Base-by-base conservation (phyloP, 2,113 vertebrate species). In the Pluvialis apricaria region DNA sequence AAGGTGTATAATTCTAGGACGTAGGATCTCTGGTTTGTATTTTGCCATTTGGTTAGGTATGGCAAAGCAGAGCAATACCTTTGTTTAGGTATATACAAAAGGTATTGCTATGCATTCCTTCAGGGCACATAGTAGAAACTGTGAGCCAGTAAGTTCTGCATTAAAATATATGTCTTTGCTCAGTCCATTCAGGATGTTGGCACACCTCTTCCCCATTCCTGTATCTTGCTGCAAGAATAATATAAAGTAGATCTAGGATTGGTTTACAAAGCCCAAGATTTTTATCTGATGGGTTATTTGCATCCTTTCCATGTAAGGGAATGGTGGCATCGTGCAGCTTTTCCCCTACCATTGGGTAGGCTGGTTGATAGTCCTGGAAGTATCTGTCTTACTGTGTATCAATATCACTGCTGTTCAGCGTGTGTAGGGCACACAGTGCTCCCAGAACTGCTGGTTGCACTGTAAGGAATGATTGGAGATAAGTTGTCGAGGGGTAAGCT, bases 331-430 rank as follows among this genome's bases (percentile, higher is more conserved):
- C 16, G 42, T 44, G 36, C 45, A 58, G 31, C 40, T 88, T 88
- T 88, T 34, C 34, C 21, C 45, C 29, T 62, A 7, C 0, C 0
- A 1, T 58, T 17, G 26, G 16, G 25, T 34, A 36, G 65, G 31
- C 44, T 77, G 42, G 44, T 45, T 80, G 20, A 52, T 52, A 31
- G 24, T 69, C n/a, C 29, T 76, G 58, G 86, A 52, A 69, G 54
- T 13, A 1, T 64, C 34, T 72, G 40, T 57, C 42, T 68, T 54
- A 9, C 44, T 32, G n/a, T 2, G 0, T n/a, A 5, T 29, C n/a
- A 25, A 1, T 65, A 12, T 40, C 21, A 47, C 47, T 72, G 47
- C 34, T 52, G 21, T 58, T 80, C 1, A 2, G 34, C 54, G 36
- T 1, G 1, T n/a, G 10, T 3, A 44, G 57, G 87, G 66, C 71